Percentiles rank a stretch among this genome's conserved stretches.
Evolutionary conservation across 2,113 vertebrate species (phyloP).

Genomic region (Leptocoma aspasia): DNA sequence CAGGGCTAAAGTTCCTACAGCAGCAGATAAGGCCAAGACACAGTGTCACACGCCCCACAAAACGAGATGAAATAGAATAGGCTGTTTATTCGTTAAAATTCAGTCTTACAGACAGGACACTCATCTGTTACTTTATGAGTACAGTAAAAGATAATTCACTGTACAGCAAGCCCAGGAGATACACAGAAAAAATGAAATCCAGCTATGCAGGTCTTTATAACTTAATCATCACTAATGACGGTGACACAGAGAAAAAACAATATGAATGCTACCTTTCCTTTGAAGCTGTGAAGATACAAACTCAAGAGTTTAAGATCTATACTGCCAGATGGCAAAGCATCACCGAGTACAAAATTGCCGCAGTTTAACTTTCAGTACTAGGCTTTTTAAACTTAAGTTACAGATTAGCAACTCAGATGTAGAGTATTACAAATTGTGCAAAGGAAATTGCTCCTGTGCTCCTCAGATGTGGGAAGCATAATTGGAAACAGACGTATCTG

Average conservation of each 20-base stretch:
- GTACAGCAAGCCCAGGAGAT: background rate
- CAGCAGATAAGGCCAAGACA: background rate
- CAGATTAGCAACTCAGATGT: background rate
- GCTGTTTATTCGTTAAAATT: background rate
- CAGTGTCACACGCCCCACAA: background rate
- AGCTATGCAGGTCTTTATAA: background rate
- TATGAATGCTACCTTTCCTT: background rate
- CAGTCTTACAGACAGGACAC: background rate
- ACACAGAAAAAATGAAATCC: background rate
- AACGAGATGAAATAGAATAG: background rate
- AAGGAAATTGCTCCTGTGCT: background rate
- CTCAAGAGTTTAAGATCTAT: background rate
- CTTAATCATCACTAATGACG: background rate
- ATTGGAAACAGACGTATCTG: accelerated
- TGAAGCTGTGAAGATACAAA: background rate
- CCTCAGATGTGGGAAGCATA: background rate
- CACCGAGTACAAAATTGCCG: background rate
- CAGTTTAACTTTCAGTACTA: background rate
- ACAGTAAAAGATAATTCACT: background rate
- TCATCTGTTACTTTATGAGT: background rate
- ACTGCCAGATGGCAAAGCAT: background rate
- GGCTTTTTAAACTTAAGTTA: background rate
- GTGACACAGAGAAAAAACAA: background rate
- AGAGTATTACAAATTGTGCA: background rate
- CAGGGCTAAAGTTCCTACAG: background rate